phyloP scores from a whole-genome alignment of 2,888 invertebrate genomes.

The Dione juno region DNA sequence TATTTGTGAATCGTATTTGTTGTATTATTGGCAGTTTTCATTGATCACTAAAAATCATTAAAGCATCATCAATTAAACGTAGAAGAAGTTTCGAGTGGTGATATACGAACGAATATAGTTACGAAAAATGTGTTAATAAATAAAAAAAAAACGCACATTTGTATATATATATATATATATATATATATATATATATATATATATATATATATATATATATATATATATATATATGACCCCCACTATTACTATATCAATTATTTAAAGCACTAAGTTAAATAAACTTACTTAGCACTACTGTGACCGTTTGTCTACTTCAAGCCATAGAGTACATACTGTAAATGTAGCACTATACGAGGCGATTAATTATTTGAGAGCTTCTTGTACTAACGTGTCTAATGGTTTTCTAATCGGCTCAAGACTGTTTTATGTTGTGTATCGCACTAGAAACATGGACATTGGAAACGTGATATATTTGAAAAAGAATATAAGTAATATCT shows the following conservation, averaged over 20 bases:
- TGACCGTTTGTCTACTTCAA: conserved; percentile 15
- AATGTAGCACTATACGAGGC: conserved; percentile 22
- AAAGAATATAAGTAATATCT: too few species aligned
- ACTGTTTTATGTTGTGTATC: conserved; percentile 1
- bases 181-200: neutral
- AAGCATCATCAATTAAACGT: too few species aligned
- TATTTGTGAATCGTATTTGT: too few species aligned
- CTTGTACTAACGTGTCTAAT: conserved; percentile 26
- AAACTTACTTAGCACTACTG: conserved; percentile 17
- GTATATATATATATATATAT: too few species aligned
- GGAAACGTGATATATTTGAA: neutral
- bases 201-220: neutral
- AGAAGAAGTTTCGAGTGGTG: too few species aligned
- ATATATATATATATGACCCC: neutral
- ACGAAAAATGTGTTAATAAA: too few species aligned
- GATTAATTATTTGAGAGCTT: conserved; percentile 21
- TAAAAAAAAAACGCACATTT: too few species aligned
- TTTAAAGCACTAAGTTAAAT: conserved; percentile 9
- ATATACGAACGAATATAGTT: too few species aligned
- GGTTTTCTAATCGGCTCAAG: conserved; percentile 27
- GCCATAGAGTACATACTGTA: conserved; percentile 1
- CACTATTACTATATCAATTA: conserved; percentile 5
- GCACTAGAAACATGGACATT: neutral
- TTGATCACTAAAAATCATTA: too few species aligned
- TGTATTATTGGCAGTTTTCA: too few species aligned